Base-by-base conservation (phyloP, 2,797 vertebrate species). In the Malacoraja senta region DNA sequence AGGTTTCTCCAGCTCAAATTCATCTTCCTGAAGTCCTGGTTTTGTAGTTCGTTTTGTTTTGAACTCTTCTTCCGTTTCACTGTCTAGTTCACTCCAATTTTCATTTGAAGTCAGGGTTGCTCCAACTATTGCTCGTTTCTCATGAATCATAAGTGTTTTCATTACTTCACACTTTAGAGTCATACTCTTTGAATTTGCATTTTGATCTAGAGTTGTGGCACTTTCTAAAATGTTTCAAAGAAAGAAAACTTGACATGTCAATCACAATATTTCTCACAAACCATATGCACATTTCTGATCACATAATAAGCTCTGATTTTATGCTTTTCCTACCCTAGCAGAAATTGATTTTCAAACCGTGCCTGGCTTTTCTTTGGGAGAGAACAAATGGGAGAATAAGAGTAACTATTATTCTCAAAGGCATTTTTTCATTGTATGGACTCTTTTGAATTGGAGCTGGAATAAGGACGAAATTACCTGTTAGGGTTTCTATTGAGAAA, bases 91-190 rank as follows among this genome's bases (percentile, higher is more conserved):
- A 1, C 79, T 88, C 0, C 4, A 6, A n/a, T 93, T 93, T 15
- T n/a, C 94, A 94, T 92, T 93, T 29, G 58, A 93, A 93, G 68
- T 83, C 2, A 32, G 29, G 19, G 91, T n/a, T 78, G 71, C 93
- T 24, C 77, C 93, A n/a, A 93, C 93, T 0, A 17, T 53, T 12
- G 93, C 77, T 94, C 95, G 95, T 29, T 78, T 93, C 93, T 96
- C 95, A 21, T 96, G 94, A 38, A 95, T 95, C 65, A 96, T 93
- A 65, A 96, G 96, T 74, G 94, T 95, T 93, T 94, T 94, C n/a
- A 96, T 94, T n/a, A 96, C 95, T 94, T 96, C 95, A 9, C 94
- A 94, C 26, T 94, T 79, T 0, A 32, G n/a, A 63, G 72, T 17
- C 2, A 58, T 93, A 93, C 94, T 94, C 93, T 94, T 93, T 83